Evolutionary conservation across 2,888 invertebrate genomes (phyloP).

Genomic region (Eremobia ochroleuca): DNA sequence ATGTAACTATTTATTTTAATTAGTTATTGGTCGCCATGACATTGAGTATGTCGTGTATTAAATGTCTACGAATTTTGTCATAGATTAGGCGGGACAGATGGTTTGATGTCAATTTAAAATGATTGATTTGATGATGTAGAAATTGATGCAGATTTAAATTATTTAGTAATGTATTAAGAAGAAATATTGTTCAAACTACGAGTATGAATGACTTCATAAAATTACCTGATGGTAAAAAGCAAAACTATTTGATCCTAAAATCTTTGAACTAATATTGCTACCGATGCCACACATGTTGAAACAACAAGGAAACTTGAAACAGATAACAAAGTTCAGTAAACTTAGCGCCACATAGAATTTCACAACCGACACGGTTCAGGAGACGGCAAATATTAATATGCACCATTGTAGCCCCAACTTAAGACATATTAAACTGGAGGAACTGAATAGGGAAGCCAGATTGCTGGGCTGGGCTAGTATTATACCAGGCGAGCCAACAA

Average conservation of each 20-base stretch:
- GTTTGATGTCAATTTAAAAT: neutral
- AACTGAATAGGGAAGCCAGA: constrained; percentile 63
- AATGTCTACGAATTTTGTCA: constrained; percentile 58
- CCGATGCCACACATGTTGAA: constrained; percentile 42
- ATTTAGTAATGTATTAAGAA: neutral
- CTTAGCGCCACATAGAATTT: constrained; percentile 60
- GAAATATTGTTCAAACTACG: neutral
- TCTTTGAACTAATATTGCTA: constrained; percentile 23
- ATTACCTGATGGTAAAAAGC: neutral
- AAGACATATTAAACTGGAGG: constrained; percentile 61
- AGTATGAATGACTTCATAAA: neutral
- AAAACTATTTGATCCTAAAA: neutral
- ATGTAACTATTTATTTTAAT: constrained; percentile 69
- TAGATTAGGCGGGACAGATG: constrained; percentile 60
- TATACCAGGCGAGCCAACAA: constrained; percentile 52
- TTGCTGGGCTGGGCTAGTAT: constrained; percentile 45
- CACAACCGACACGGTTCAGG: constrained; percentile 53
- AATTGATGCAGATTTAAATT: neutral
- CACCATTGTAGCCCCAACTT: constrained; percentile 59
- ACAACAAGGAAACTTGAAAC: constrained; percentile 60
- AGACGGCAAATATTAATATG: constrained; percentile 63
- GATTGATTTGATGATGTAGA: neutral
- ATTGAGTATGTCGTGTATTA: constrained; percentile 69
- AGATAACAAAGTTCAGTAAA: constrained; percentile 67
- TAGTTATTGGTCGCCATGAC: constrained; percentile 68